Evolutionary conservation across 1,140 invertebrate genomes (phyloP), one percentile per base, ranked within the genome.

Genomic region (Saccostrea glomerata): DNA sequence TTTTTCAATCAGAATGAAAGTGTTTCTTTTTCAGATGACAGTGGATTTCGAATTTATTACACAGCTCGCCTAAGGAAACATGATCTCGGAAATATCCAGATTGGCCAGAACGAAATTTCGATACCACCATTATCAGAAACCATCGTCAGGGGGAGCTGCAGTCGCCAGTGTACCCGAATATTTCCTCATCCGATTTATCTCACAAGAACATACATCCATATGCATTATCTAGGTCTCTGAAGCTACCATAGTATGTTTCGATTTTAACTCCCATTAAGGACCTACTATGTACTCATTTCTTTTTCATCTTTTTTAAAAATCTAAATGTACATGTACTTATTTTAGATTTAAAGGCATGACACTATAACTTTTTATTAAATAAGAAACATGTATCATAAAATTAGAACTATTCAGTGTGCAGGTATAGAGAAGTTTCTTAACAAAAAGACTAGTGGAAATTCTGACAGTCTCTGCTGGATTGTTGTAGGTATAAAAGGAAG

Each of bases 101-200:
- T 97, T 54, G 98, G 98, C 7, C 97, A 98, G 9, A 97, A 97
- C 0, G 96, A 98, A 2, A 97, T 98, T 92, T 96, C 98, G 1
- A 97, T 98, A 30, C 98, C 98, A 0, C 97, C 97, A 0, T 95
- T 96, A 82, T 97, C 97, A 92, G 95, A 95, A 30, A 96, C 96
- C 77, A 97, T 97, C 92, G 96, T 96, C 55, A 97, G 97, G 11
- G 98, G 98, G 47, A 97, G 97, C 84, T 98, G 98, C 93, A 97
- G 97, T 82, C 95, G 96, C 0, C 96, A 97, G 23, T 98, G 98
- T 93, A 98, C 97, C 11, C 96, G 96, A 12, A 88, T 91, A 84
- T 82, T 94, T 11, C 90, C 89, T 0, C 86, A 90, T 82, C 91
- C 92, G 15, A 88, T 94, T 0, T 92, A 92, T 82, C 84, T 94